A percentile compares a stretch with the other conserved stretches of the same genome.
Evolutionary conservation across 2,113 vertebrate species (phyloP).

Genomic region (Aythya baeri): DNA sequence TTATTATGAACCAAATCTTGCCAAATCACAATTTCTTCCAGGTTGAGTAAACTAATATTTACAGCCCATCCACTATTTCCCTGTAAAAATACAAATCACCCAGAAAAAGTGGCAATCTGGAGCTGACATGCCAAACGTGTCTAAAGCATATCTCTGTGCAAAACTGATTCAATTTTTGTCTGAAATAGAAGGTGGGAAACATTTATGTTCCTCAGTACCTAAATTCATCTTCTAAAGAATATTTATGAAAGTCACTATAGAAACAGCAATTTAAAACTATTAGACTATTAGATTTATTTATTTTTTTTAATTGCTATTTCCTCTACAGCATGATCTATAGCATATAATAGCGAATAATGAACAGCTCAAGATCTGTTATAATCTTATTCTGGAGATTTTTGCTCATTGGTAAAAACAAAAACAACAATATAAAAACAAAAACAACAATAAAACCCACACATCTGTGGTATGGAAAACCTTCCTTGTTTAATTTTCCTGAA

Average conservation of each 20-base stretch:
- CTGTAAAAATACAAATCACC: background rate
- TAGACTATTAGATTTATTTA: background rate
- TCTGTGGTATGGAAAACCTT: background rate
- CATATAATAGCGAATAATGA: background rate
- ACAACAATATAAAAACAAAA: background rate
- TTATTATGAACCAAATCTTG: background rate
- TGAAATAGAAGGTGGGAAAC: slow-evolving; percentile 25
- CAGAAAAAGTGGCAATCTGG: background rate
- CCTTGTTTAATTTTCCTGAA: background rate
- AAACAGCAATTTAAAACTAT: background rate
- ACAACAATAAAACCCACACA: fast-evolving
- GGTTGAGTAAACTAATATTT: background rate
- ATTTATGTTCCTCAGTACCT: background rate
- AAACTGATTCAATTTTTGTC: background rate
- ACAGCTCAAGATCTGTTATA: background rate
- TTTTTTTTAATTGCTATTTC: background rate
- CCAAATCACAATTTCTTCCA: background rate
- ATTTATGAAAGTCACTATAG: slow-evolving; percentile 17
- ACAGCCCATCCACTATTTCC: background rate
- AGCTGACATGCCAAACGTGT: background rate
- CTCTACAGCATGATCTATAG: background rate
- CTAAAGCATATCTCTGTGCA: background rate
- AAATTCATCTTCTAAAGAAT: slow-evolving; percentile 9
- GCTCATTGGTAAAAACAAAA: background rate
- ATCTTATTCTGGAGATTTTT: background rate